Evolutionary conservation across 2,888 invertebrate genomes (phyloP).

Genomic region (Euspilapteryx auroguttella): DNA sequence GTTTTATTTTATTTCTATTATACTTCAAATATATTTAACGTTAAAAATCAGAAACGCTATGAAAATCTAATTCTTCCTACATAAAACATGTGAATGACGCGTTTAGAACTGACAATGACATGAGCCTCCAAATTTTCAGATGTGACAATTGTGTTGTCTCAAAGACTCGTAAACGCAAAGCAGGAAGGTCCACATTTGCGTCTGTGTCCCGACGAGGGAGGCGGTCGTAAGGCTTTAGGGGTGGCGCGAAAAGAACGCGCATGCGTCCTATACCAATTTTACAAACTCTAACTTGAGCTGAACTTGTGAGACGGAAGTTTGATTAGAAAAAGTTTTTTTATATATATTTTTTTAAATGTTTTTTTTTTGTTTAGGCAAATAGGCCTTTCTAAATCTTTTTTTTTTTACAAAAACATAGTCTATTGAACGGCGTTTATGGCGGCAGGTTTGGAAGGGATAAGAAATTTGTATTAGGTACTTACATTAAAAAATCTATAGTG

Average conservation of each 20-base stretch:
- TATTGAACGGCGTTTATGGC: too few species aligned
- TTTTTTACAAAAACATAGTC: too few species aligned
- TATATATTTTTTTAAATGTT: too few species aligned
- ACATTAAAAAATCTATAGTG: too few species aligned
- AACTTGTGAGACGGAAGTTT: too few species aligned
- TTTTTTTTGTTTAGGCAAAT: too few species aligned
- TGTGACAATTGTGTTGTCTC: slow-evolving; percentile 19
- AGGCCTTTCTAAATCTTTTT: too few species aligned
- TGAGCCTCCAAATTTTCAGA: slow-evolving; percentile 28
- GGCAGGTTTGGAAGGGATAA: too few species aligned
- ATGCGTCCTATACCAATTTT: slow-evolving; percentile 44
- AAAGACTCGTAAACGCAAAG: slow-evolving; percentile 25
- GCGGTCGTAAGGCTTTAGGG: slow-evolving; percentile 58
- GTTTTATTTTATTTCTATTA: not conserved
- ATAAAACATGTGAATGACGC: slow-evolving; percentile 51
- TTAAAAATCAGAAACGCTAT: slow-evolving; percentile 21
- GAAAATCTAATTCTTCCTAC: slow-evolving; percentile 50
- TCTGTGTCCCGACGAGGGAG: slow-evolving; percentile 29
- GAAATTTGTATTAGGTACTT: too few species aligned
- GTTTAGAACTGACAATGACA: slow-evolving; percentile 46
- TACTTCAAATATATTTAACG: not conserved
- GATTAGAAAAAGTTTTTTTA: too few species aligned
- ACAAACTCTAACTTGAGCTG: too few species aligned
- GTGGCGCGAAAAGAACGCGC: slow-evolving; percentile 55
- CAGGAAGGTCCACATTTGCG: slow-evolving; percentile 42